These are phyloP conservation scores for Gobio gobio DNA, from an alignment of 2,113 vertebrate species.

Conservation along the genomic window DNA sequence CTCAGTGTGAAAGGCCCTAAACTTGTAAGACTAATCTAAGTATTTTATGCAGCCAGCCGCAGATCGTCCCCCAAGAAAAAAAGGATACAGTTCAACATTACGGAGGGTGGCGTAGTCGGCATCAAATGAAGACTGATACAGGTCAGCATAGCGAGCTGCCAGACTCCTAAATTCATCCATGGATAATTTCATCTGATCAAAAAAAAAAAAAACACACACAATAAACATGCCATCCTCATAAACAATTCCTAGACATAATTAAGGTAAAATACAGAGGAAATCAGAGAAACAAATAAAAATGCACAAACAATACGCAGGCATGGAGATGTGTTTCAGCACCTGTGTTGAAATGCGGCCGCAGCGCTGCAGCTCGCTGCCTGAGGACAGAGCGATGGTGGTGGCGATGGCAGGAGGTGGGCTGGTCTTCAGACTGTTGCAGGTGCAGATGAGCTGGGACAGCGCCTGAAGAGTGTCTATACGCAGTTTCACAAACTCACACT, in stretches of 20 bases:
- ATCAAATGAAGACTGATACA: conserved; percentile 98
- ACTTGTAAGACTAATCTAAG: too few species aligned
- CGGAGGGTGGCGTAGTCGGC: conserved; percentile 92
- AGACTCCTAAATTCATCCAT: conserved; percentile 95
- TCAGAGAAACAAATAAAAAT: background rate
- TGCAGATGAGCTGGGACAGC: conserved; percentile 95
- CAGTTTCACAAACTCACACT: conserved; percentile 98
- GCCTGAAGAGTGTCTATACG: conserved; percentile 95
- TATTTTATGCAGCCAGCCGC: too few species aligned
- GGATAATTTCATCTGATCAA: conserved; percentile 89
- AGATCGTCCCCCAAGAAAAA: background rate
- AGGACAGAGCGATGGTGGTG: conserved; percentile 89
- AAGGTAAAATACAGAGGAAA: background rate
- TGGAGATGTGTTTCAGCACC: conserved; percentile 66
- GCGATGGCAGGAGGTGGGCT: conserved; percentile 97
- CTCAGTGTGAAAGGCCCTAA: too few species aligned
- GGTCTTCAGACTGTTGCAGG: conserved; percentile 97
- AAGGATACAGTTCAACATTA: conserved; percentile 97
- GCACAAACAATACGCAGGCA: background rate
- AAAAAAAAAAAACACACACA: background rate
- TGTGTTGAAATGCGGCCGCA: conserved; percentile 96
- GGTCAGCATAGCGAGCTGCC: conserved; percentile 88
- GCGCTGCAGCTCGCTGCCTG: conserved; percentile 92
- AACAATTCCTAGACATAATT: background rate
- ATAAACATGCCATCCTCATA: background rate